These are phyloP conservation scores for Bemisia tabaci DNA, from an alignment of 1,140 invertebrate species.

Conservation along the genomic window DNA sequence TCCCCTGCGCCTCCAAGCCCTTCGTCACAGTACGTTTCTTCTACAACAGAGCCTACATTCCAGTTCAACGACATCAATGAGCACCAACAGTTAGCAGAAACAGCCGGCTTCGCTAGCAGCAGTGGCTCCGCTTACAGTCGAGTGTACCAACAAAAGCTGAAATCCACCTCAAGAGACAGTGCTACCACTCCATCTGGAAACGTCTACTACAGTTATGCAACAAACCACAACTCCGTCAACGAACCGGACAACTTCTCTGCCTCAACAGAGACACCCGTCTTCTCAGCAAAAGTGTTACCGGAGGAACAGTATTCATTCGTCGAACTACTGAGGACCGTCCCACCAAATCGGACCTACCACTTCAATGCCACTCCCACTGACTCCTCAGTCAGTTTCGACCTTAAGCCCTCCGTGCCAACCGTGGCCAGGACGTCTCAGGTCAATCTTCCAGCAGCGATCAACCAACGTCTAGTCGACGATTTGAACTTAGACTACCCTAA, in stretches of 20 bases:
- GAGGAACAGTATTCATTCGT: not conserved
- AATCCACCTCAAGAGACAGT: not conserved
- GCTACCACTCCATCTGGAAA: not conserved
- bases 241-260: not conserved
- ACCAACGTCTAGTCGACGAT: not conserved
- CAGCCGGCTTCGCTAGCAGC: constrained; percentile 51
- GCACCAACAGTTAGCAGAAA: constrained; percentile 56
- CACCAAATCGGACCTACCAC: not conserved
- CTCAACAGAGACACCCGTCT: not conserved
- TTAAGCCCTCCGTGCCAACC: not conserved
- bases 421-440: not conserved
- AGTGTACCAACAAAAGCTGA: not conserved
- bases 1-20: no score
- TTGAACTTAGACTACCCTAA: not conserved
- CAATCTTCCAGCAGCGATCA: not conserved
- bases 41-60: not conserved
- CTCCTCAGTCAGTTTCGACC: not conserved
- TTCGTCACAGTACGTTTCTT: no score
- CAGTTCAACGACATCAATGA: not conserved
- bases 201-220: not conserved
- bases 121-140: constrained; percentile 20
- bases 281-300: not conserved
- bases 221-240: not conserved
- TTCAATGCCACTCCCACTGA: not conserved
- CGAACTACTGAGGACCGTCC: not conserved